Evolutionary conservation across 2,888 invertebrate species (phyloP).

Genomic region (Ypsolopha sequella): DNA sequence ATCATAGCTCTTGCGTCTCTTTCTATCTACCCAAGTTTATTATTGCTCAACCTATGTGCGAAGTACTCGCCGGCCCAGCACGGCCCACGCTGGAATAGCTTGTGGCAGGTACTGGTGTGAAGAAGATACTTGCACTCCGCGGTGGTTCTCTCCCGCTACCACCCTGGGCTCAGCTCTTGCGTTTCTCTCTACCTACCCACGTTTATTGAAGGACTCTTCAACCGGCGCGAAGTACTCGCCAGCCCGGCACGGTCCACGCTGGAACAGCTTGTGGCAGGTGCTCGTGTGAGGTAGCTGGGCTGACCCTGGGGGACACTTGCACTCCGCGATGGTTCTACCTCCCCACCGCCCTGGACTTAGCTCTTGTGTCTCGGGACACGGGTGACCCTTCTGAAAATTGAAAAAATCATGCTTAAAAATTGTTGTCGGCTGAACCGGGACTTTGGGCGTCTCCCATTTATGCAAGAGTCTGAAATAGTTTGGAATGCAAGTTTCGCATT

Average conservation of each 20-base stretch:
- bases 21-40: too few species aligned
- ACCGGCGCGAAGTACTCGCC: constrained; percentile 84
- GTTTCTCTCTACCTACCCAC: constrained; percentile 51
- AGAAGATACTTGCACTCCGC: too few species aligned
- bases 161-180: too few species aligned
- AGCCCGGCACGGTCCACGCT: constrained; percentile 77
- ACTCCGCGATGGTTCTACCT: constrained; percentile 77
- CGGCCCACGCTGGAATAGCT: constrained; percentile 80
- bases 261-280: constrained; percentile 80
- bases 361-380: constrained; percentile 89
- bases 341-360: constrained; percentile 74
- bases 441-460: too few species aligned
- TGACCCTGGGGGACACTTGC: constrained; percentile 85
- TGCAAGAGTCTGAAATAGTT: too few species aligned
- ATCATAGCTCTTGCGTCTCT: too few species aligned
- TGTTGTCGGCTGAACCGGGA: too few species aligned
- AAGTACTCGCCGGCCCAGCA: constrained; percentile 67
- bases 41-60: too few species aligned
- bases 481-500: too few species aligned
- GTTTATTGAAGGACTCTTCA: constrained; percentile 62
- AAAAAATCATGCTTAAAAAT: neutral
- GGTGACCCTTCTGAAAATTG: constrained; percentile 73
- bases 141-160: too few species aligned
- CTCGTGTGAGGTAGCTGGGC: constrained; percentile 78
- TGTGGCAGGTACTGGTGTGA: constrained; percentile 73